Conservation (phyloP, 2,113 vertebrate genomes). For the Anguilla rostrata region DNA sequence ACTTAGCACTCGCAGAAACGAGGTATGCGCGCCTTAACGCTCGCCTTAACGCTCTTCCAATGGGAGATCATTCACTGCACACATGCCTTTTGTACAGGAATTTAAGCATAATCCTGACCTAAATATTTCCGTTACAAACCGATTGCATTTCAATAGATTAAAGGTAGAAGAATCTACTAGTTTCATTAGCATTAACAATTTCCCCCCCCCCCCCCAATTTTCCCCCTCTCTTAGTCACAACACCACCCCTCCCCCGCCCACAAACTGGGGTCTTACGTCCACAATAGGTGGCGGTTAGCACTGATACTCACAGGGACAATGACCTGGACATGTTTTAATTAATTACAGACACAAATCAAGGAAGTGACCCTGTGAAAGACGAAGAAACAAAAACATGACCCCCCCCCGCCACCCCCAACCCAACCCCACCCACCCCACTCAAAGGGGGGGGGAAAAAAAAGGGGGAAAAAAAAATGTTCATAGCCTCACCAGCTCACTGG, state of each 20-base stretch:
- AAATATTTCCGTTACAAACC: no score
- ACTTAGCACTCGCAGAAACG: neutral
- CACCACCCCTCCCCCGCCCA: neutral
- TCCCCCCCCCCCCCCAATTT: no score
- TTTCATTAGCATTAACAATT: neutral
- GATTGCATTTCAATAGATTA: no score
- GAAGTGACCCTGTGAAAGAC: slow-evolving; percentile 61
- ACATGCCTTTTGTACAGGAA: neutral
- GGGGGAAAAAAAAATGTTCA: slow-evolving; percentile 55
- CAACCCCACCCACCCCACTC: slow-evolving; percentile 26
- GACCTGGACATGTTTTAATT: slow-evolving; percentile 66
- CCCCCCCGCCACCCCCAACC: no score
- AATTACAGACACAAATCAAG: slow-evolving; percentile 65
- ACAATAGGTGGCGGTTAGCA: slow-evolving; percentile 45
- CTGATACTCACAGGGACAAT: slow-evolving; percentile 51
- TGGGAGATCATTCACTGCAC: neutral
- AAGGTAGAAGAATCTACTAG: no score
- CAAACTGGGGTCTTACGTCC: slow-evolving; percentile 18
- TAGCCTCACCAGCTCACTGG: slow-evolving; percentile 47
- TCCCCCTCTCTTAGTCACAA: neutral
- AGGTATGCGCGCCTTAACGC: neutral
- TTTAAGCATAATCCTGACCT: neutral
- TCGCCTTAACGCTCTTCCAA: neutral
- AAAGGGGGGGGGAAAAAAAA: no score
- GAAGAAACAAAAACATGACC: slow-evolving; percentile 49